Evolutionary conservation across 2,797 vertebrate genomes (phyloP).

Genomic region (Siniperca scherzeri): DNA sequence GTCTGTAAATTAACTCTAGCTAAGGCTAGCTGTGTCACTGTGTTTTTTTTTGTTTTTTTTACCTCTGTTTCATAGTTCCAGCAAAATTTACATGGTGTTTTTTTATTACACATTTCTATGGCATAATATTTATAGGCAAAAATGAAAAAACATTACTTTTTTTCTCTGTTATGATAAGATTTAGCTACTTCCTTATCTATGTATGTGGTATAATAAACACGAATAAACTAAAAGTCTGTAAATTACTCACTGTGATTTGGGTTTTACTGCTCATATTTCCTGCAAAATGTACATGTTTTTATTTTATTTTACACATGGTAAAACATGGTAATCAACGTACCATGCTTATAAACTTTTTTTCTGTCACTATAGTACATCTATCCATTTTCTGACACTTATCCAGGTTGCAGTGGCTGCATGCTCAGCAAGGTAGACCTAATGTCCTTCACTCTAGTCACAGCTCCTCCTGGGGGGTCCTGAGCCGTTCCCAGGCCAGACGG

Average conservation of each 20-base stretch:
- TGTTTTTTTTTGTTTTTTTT: background rate
- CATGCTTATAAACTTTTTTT: background rate
- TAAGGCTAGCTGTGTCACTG: background rate
- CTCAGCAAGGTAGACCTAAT: background rate
- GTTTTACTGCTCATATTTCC: too few species aligned
- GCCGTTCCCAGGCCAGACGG: background rate
- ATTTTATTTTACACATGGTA: too few species aligned
- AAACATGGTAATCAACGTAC: too few species aligned
- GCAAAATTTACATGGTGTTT: background rate
- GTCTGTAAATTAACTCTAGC: background rate
- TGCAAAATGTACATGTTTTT: too few species aligned
- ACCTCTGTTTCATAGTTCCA: background rate
- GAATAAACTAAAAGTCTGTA: too few species aligned
- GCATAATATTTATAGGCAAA: too few species aligned
- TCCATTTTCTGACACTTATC: background rate
- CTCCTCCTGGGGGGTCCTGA: background rate
- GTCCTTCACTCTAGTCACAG: conserved; percentile 23
- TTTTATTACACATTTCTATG: too few species aligned
- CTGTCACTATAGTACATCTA: background rate
- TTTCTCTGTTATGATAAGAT: too few species aligned
- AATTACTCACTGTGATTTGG: too few species aligned
- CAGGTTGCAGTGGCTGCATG: background rate
- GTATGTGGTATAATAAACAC: too few species aligned
- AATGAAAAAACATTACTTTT: too few species aligned
- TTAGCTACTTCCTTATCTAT: too few species aligned